A percentile compares a stretch with the other conserved stretches of the same genome.
Conservation (phyloP, 2,113 vertebrate species). For the Planiliza haematocheilus region DNA sequence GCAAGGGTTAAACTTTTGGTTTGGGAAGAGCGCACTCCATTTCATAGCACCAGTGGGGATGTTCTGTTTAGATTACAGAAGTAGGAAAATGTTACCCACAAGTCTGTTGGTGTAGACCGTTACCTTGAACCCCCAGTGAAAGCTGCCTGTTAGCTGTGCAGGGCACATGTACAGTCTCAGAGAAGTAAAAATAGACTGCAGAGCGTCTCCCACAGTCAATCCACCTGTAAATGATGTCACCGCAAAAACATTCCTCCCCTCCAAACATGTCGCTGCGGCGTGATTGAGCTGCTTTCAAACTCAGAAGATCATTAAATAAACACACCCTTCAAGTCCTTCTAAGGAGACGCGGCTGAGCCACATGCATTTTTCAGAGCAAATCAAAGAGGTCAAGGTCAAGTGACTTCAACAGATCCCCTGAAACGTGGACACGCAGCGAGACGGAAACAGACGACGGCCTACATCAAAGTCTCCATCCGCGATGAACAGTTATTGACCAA, state of each 20-base stretch:
- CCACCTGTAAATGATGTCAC: conserved; percentile 75
- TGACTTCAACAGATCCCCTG: conserved; percentile 39
- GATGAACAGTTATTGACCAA: conserved; percentile 52
- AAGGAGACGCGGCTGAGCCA: conserved; percentile 48
- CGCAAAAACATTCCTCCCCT: conserved; percentile 53
- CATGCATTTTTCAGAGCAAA: conserved; percentile 19
- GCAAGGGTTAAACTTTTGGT: conserved; percentile 23
- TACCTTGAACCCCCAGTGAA: conserved; percentile 37
- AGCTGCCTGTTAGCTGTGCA: conserved; percentile 37
- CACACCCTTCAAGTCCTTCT: conserved; percentile 55
- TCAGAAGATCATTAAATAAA: conserved; percentile 67
- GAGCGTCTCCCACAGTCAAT: conserved; percentile 21
- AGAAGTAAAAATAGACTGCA: conserved; percentile 49
- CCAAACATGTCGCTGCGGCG: conserved; percentile 65
- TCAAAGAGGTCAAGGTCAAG: conserved; percentile 41
- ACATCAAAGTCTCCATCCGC: conserved; percentile 58
- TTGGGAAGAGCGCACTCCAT: conserved; percentile 5
- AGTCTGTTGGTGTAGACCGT: conserved; percentile 12
- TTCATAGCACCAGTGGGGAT: conserved; percentile 20
- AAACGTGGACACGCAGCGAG: conserved; percentile 35
- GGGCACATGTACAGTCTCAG: conserved; percentile 27
- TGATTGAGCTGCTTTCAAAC: conserved; percentile 74
- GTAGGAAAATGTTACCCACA: conserved; percentile 63
- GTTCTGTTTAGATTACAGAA: conserved; percentile 58
- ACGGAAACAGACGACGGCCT: conserved; percentile 39